These are phyloP conservation scores for Pseudomyrmex pallidus DNA, from an alignment of 1,140 invertebrate genomes.

Conservation along the genomic window DNA sequence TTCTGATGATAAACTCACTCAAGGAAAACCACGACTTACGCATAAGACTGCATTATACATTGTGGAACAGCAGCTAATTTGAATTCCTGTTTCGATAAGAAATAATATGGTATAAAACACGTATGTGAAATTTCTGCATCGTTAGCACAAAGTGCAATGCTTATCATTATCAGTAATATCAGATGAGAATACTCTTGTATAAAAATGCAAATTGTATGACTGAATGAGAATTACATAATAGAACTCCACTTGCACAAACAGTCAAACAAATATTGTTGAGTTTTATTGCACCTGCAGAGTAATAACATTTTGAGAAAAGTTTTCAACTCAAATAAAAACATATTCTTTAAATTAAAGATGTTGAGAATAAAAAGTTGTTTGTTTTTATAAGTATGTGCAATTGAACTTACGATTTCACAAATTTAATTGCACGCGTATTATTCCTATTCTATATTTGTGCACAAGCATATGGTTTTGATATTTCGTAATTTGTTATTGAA, in stretches of 20 bases:
- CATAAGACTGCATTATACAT: neutral
- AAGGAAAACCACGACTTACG: neutral
- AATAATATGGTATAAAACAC: neutral
- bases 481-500: conserved; percentile 38
- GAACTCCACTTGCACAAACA: too few relatives aligned
- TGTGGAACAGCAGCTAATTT: conserved; percentile 36
- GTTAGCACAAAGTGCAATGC: too few relatives aligned
- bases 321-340: neutral
- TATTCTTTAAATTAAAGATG: neutral
- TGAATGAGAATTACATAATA: neutral
- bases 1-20: neutral
- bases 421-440: neutral
- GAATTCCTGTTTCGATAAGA: conserved; percentile 11
- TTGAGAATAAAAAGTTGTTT: neutral
- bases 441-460: conserved; percentile 22
- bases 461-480: neutral
- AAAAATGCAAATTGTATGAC: too few relatives aligned
- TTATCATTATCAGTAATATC: too few relatives aligned
- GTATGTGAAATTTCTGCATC: conserved; percentile 1
- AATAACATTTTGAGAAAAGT: too few relatives aligned
- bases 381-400: neutral
- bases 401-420: neutral
- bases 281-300: too few relatives aligned
- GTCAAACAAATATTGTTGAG: too few relatives aligned
- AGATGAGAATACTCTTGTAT: too few relatives aligned